phyloP scores from a whole-genome alignment of 1,140 invertebrate species.

The Psix sp. region DNA sequence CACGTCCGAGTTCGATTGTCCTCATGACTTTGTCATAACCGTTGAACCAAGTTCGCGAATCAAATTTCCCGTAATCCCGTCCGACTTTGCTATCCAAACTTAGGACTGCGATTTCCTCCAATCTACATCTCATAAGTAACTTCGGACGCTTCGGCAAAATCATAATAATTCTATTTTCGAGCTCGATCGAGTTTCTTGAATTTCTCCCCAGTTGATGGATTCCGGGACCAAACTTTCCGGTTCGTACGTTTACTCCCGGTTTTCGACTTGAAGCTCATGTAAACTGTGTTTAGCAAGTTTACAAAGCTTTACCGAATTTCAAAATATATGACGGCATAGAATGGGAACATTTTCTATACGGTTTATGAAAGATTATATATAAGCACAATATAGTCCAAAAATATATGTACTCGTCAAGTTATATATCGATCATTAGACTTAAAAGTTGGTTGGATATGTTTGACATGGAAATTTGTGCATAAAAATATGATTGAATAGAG shows the following conservation, averaged over 20 bases:
- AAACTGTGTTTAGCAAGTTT: no score
- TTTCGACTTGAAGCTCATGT: no score
- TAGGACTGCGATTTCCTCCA: slow-evolving; percentile 6
- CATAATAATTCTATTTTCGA: slow-evolving; percentile 3
- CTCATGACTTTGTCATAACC: slow-evolving; percentile 17
- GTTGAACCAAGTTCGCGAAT: slow-evolving; percentile 22
- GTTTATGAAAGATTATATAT: no score
- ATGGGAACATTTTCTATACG: no score
- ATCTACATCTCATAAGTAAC: slow-evolving; percentile 18
- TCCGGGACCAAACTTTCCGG: not conserved
- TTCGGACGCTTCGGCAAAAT: slow-evolving; percentile 7
- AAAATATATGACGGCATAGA: no score
- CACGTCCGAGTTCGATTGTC: not conserved
- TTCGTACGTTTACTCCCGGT: not conserved
- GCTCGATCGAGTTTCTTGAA: slow-evolving; percentile 4
- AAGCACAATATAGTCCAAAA: no score
- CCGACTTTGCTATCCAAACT: slow-evolving; percentile 18
- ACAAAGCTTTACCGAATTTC: no score
- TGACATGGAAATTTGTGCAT: no score
- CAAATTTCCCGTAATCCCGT: slow-evolving; percentile 9
- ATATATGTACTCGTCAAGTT: no score
- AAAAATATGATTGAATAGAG: no score
- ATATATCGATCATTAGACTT: no score
- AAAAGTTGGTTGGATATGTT: no score
- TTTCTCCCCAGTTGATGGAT: not conserved